Conservation (phyloP, 2,888 invertebrate genomes). For the Ornithoptera priamus region DNA sequence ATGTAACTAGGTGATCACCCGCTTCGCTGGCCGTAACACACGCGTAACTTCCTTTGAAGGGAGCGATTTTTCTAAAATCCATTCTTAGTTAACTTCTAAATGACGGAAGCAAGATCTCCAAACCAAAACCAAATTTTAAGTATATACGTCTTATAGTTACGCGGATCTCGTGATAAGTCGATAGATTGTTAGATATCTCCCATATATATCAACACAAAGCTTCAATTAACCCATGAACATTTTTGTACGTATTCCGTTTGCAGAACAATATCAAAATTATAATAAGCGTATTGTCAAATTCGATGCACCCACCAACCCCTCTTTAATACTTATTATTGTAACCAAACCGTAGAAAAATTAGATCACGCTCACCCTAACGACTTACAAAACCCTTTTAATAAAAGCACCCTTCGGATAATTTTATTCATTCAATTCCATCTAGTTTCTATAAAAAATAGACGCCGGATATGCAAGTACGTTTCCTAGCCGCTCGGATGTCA, state of each 20-base stretch:
- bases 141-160: too few species aligned
- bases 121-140: too few species aligned
- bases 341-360: conserved; percentile 50
- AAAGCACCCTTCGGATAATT: conserved; percentile 70
- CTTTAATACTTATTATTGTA: conserved; percentile 35
- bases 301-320: conserved; percentile 30
- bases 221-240: neutral
- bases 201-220: neutral
- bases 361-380: conserved; percentile 50
- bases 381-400: conserved; percentile 48
- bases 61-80: too few species aligned
- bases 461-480: conserved; percentile 59
- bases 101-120: too few species aligned
- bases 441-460: conserved; percentile 53
- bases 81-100: too few species aligned
- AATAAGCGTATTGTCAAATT: conserved; percentile 19
- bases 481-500: conserved; percentile 52
- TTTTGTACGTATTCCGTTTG: neutral
- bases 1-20: too few species aligned
- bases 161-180: too few species aligned
- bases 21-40: too few species aligned
- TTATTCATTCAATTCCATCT: conserved; percentile 66
- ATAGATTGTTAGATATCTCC: too few species aligned
- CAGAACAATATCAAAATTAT: conserved; percentile 7
- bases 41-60: too few species aligned